Percentiles rank a stretch among this genome's conserved stretches.
These are phyloP conservation scores for Eupsilia transversa DNA, from an alignment of 2,888 invertebrate genomes.

Conservation along the genomic window DNA sequence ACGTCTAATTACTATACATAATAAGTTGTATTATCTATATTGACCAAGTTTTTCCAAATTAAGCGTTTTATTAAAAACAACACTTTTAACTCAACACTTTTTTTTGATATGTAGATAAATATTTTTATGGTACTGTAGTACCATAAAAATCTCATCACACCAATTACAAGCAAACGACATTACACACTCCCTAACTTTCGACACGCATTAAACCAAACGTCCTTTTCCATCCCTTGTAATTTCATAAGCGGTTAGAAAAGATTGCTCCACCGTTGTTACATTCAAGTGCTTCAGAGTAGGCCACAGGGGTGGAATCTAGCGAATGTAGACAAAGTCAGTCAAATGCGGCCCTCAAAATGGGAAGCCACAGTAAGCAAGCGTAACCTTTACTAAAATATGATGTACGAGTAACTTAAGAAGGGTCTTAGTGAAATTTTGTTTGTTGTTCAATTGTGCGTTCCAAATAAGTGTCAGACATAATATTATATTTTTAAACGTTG, in stretches of 20 bases:
- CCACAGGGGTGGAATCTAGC: constrained; percentile 59
- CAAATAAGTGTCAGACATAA: background rate
- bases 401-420: constrained; percentile 31
- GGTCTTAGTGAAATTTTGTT: constrained; percentile 16
- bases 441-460: background rate
- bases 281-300: constrained; percentile 49
- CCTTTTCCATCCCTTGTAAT: constrained; percentile 50
- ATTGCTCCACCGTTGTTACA: constrained; percentile 55
- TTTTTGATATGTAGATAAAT: no score
- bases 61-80: background rate
- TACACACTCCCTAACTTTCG: constrained; percentile 44
- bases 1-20: background rate
- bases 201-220: constrained; percentile 57
- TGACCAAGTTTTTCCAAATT: background rate
- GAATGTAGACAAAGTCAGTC: constrained; percentile 50
- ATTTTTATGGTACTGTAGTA: no score
- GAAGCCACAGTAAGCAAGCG: constrained; percentile 27
- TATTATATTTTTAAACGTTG: no score
- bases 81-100: no score
- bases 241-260: constrained; percentile 67
- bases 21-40: background rate
- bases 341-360: constrained; percentile 30
- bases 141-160: constrained; percentile 8
- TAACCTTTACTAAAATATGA: constrained; percentile 14
- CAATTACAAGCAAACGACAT: constrained; percentile 11